Conservation (phyloP, 2,113 vertebrate species). For the Alexandromys fortis region DNA sequence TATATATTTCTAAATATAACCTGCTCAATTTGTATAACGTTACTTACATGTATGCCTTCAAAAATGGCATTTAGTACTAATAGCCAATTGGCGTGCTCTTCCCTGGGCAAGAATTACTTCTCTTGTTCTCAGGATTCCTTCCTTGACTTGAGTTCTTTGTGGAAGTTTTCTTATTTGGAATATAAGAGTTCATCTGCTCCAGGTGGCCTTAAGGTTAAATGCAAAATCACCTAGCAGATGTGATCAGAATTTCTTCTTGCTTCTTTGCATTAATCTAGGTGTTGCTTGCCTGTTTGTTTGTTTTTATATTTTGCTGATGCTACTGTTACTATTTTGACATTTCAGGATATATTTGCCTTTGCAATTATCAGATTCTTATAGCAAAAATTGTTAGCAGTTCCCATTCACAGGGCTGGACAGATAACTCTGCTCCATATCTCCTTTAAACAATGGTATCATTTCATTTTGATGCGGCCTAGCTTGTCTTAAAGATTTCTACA, state of each 20-base stretch:
- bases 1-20: not conserved
- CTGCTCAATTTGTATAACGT: not conserved
- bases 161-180: not conserved
- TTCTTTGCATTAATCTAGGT: not conserved
- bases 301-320: not conserved
- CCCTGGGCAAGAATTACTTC: not conserved
- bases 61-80: not conserved
- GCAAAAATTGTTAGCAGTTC: not conserved
- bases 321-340: not conserved
- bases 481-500: constrained; percentile 26
- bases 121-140: not conserved
- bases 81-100: not conserved
- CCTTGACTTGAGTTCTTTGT: not conserved
- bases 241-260: not conserved
- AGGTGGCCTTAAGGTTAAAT: not conserved
- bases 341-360: not conserved
- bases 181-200: not conserved
- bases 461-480: not conserved
- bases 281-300: not conserved
- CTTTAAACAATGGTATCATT: not conserved
- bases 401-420: not conserved
- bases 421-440: too few relatives aligned
- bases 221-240: not conserved
- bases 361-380: not conserved
- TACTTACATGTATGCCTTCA: not conserved